Evolutionary conservation across 2,888 invertebrate genomes (phyloP), one percentile per base, ranked within the genome.

Genomic region (Tipula helvola): DNA sequence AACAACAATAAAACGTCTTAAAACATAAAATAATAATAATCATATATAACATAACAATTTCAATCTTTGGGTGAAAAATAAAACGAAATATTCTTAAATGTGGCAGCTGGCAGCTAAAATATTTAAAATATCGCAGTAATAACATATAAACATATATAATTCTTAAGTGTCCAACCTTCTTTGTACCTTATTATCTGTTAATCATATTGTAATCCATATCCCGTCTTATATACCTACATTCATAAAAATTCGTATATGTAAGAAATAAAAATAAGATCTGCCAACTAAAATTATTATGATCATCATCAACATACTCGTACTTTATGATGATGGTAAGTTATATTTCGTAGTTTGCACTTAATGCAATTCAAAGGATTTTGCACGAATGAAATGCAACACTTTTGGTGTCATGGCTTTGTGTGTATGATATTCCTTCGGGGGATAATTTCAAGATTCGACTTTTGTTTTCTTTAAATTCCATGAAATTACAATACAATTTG

Each of bases 141-240:
- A 71, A 71, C 71, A 71, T 71, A 71, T 57, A 57, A 16, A 8
- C 16, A 8, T 16, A 57, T 28, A 71, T 71, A 71, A 71, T 18
- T 71, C 28, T 71, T 71, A 71, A 71, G 71, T 71, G 84, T 39
- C 41, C 84, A 84, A 39, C 36, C 84, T 16, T 41, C 16, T 84
- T 84, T 36, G 84, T 84, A 84, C 84, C 84, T 84, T 84, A 84
- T 84, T 84, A 84, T 84, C 84, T 84, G 84, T 84, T 84, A 84
- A 84, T 84, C 84, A 84, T 41, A 84, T 71, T 71, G 71, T 71
- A 71, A 71, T 71, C 71, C 71, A 71, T 71, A 71, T 71, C 71
- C 71, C 71, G 52, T 71, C 71, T 71, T 71, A 57, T 57, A 57
- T 8, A 16, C 39, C 7, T 57, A 57, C 1, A 57, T 57, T 16